These are phyloP conservation scores for Sminthurinus aureus DNA, from an alignment of 2,888 invertebrate genomes.

Conservation along the genomic window DNA sequence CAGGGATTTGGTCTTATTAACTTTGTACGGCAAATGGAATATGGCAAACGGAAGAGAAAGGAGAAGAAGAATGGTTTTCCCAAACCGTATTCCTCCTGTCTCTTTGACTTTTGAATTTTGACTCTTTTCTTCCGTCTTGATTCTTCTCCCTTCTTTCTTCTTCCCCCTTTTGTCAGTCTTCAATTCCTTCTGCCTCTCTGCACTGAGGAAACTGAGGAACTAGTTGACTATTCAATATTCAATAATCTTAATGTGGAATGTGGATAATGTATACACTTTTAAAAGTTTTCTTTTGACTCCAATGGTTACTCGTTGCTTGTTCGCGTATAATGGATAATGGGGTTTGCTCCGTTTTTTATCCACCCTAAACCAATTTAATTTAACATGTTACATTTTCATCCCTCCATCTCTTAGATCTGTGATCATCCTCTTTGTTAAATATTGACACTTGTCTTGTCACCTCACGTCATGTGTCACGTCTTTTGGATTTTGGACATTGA, in stretches of 20 bases:
- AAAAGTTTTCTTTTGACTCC: too few relatives aligned
- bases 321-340: too few relatives aligned
- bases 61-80: slow-evolving; percentile 22
- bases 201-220: too few relatives aligned
- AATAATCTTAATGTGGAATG: too few relatives aligned
- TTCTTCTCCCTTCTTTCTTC: slow-evolving; percentile 8
- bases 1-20: slow-evolving; percentile 45
- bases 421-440: background rate
- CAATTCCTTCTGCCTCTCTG: background rate
- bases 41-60: slow-evolving; percentile 33
- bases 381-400: background rate
- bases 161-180: background rate
- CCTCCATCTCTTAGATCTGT: background rate
- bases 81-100: slow-evolving; percentile 19
- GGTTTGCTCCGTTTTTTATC: background rate
- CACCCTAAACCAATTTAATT: background rate
- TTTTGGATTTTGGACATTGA: too few relatives aligned
- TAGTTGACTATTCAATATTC: too few relatives aligned
- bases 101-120: background rate
- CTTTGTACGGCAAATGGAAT: slow-evolving; percentile 2
- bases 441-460: background rate
- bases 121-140: background rate
- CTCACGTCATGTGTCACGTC: background rate
- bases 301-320: too few relatives aligned
- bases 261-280: too few relatives aligned